These are phyloP conservation scores for Eurytoma californica DNA, from an alignment of 2,888 invertebrate species.

Conservation along the genomic window DNA sequence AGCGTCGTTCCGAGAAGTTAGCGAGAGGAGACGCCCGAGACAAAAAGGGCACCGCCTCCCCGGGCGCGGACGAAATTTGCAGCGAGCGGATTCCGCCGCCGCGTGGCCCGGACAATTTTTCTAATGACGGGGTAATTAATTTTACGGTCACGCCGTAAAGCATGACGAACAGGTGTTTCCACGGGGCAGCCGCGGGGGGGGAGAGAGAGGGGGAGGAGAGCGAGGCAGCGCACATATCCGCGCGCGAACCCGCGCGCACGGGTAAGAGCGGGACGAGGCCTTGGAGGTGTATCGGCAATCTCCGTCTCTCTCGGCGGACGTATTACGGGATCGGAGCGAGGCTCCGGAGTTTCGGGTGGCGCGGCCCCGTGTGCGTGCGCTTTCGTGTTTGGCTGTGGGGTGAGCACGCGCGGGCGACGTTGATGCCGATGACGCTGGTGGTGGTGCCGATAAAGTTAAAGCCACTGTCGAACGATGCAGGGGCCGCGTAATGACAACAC, in stretches of 20 bases:
- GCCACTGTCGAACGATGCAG: constrained; percentile 72
- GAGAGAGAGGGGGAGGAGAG: background rate
- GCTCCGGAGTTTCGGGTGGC: constrained; percentile 19
- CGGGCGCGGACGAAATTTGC: constrained; percentile 29
- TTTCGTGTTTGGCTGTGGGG: constrained; percentile 50
- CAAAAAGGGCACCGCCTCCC: background rate
- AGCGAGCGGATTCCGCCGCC: background rate
- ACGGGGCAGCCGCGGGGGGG: constrained; percentile 26
- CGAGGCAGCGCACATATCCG: background rate
- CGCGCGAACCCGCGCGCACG: constrained; percentile 9
- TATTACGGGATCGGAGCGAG: constrained; percentile 1
- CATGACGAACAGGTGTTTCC: constrained; percentile 68
- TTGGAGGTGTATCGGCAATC: constrained; percentile 21
- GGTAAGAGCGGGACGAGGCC: constrained; percentile 46
- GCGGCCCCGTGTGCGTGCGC: constrained; percentile 20
- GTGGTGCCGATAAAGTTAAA: constrained; percentile 73
- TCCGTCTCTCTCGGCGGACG: background rate
- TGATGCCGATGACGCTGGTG: constrained; percentile 60
- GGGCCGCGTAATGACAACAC: constrained; percentile 74
- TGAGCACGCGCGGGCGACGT: constrained; percentile 45
- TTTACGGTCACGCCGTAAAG: constrained; percentile 68
- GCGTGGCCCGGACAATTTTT: constrained; percentile 60
- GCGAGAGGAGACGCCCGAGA: background rate
- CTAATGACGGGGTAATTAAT: constrained; percentile 70
- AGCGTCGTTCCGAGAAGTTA: background rate